Evolutionary conservation across 2,113 vertebrate genomes (phyloP).

Genomic region (Chrysemys picta): DNA sequence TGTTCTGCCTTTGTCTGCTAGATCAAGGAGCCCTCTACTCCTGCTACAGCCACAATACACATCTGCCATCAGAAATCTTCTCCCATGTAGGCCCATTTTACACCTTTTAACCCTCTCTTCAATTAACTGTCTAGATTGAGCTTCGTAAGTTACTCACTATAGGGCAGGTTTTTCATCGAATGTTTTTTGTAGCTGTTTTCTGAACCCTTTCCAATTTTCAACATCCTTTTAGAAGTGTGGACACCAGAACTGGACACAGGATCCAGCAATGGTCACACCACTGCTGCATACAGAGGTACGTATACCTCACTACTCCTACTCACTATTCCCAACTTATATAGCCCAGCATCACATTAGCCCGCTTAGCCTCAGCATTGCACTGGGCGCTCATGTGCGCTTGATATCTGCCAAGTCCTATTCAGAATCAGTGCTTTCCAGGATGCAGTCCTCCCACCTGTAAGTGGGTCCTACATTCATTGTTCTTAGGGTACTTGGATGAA

Average conservation of each 20-base stretch:
- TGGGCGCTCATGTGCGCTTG: neutral
- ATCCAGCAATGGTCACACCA: neutral
- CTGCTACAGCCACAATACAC: neutral
- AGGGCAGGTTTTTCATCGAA: neutral
- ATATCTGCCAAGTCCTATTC: neutral
- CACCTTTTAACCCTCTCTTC: neutral
- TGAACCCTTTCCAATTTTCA: neutral
- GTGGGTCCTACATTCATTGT: neutral
- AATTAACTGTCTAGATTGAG: neutral
- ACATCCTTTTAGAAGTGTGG: neutral
- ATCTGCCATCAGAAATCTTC: neutral
- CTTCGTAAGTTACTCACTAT: neutral
- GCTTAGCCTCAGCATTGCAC: neutral
- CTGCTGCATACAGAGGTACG: neutral
- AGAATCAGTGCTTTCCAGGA: neutral
- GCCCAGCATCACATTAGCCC: neutral
- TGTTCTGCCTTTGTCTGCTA: neutral
- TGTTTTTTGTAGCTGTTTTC: neutral
- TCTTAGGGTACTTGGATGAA: neutral
- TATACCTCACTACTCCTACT: neutral
- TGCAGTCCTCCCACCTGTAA: neutral
- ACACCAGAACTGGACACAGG: neutral
- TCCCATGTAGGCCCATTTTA: neutral
- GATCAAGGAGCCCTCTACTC: neutral
- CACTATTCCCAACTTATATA: neutral